A percentile compares a stretch with the other conserved stretches of the same genome.
These are phyloP conservation scores for Hydropsyche betteni DNA, from an alignment of 2,888 invertebrate species.

Conservation along the genomic window DNA sequence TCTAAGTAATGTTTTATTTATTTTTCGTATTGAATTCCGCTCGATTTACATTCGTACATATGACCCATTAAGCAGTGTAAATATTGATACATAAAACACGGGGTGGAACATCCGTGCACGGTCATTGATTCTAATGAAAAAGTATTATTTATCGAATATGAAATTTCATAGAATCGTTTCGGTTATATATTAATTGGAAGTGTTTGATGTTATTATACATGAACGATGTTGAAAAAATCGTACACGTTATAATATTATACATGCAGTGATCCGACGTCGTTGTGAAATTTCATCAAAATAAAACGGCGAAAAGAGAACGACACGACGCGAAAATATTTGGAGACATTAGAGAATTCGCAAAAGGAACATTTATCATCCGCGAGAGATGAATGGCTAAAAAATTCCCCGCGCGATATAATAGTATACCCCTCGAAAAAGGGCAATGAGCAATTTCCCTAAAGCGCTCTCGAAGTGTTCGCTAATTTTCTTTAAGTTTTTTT, in stretches of 20 bases:
- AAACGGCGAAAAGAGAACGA: conserved; percentile 1
- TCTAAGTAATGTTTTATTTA: too few species aligned
- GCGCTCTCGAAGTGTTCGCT: conserved; percentile 24
- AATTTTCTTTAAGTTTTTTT: conserved; percentile 31
- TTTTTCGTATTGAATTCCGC: too few species aligned
- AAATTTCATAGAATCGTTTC: too few species aligned
- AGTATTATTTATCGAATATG: too few species aligned
- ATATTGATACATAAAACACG: too few species aligned
- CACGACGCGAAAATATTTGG: conserved; percentile 16
- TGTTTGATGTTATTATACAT: too few species aligned
- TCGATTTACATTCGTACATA: too few species aligned
- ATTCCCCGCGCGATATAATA: background rate
- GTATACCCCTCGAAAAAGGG: background rate
- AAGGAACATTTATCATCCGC: conserved; percentile 24
- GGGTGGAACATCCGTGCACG: too few species aligned
- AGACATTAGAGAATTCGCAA: background rate
- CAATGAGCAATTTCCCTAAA: conserved; percentile 23
- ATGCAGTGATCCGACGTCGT: background rate
- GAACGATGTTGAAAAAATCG: too few species aligned
- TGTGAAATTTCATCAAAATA: conserved; percentile 1
- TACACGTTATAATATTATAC: background rate
- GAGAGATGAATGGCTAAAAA: conserved; percentile 19
- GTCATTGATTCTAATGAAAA: too few species aligned
- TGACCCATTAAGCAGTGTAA: too few species aligned
- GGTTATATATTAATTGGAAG: too few species aligned